Percentiles rank a stretch among this genome's conserved stretches.
These are phyloP conservation scores for Caenorhabditis panamensis DNA, from an alignment of 2,888 invertebrate genomes.

Conservation along the genomic window DNA sequence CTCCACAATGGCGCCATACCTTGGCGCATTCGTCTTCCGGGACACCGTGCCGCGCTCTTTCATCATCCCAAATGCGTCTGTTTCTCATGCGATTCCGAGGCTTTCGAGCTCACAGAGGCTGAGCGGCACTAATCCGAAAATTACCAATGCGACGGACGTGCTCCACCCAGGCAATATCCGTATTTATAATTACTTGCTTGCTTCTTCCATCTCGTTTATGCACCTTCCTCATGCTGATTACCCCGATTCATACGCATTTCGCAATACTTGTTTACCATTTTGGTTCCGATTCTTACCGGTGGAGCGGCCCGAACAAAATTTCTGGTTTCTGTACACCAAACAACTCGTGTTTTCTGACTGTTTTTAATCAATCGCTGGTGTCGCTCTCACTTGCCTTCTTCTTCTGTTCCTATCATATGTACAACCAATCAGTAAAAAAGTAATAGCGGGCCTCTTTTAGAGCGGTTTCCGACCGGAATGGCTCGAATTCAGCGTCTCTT, in stretches of 20 bases:
- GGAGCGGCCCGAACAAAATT: conserved; percentile 4
- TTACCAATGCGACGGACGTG: conserved; percentile 12
- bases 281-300: conserved; percentile 14
- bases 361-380: conserved; percentile 42
- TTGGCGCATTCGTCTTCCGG: no score
- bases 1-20: no score
- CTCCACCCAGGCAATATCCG: conserved; percentile 26
- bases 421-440: conserved; percentile 26
- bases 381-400: not conserved
- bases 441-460: not conserved
- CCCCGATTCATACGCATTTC: conserved; percentile 31
- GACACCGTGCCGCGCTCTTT: conserved; percentile 28
- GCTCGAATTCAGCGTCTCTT: conserved; percentile 32
- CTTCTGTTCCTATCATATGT: conserved; percentile 6
- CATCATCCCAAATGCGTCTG: conserved; percentile 44
- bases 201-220: conserved; percentile 12
- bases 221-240: conserved; percentile 25
- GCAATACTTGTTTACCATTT: conserved; percentile 44
- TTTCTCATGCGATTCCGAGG: conserved; percentile 17
- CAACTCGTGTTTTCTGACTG: conserved; percentile 28
- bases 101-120: conserved; percentile 6
- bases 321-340: conserved; percentile 31
- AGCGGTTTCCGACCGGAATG: conserved; percentile 35
- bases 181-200: conserved; percentile 42
- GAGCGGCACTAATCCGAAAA: conserved; percentile 48